A percentile compares a stretch with the other conserved stretches of the same genome.
Conservation (phyloP, 2,888 invertebrate genomes). For the Pristionchus mayeri region DNA sequence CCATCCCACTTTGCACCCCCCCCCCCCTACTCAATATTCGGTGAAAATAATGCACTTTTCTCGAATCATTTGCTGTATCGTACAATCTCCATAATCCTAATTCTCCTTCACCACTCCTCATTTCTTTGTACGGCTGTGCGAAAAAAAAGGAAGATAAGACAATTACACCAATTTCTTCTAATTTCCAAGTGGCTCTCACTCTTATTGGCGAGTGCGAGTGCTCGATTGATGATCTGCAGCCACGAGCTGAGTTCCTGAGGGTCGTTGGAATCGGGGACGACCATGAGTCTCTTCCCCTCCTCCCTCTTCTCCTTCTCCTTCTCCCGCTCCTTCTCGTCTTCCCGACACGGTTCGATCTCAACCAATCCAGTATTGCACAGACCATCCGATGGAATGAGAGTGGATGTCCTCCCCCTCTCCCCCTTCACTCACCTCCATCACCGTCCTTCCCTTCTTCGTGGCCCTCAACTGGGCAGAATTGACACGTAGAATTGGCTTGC, state of each 20-base stretch:
- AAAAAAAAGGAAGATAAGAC: no score
- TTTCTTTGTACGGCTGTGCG: no score
- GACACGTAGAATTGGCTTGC: constrained; percentile 54
- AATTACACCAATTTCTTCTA: no score
- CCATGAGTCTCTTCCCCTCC: constrained; percentile 50
- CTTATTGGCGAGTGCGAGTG: constrained; percentile 61
- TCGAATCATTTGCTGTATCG: no score
- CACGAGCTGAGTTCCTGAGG: constrained; percentile 57
- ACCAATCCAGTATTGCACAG: background rate
- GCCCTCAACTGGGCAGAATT: constrained; percentile 67
- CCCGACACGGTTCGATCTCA: constrained; percentile 53
- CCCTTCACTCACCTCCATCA: constrained; percentile 62
- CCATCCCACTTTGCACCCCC: no score
- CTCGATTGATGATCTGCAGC: constrained; percentile 60
- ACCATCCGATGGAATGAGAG: background rate
- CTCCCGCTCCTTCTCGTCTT: constrained; percentile 52
- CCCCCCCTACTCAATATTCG: no score
- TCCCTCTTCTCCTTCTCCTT: constrained; percentile 49
- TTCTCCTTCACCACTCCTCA: no score
- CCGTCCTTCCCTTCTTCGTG: constrained; percentile 71
- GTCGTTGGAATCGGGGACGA: constrained; percentile 55
- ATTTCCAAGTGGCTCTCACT: constrained; percentile 50
- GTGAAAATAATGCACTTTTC: no score
- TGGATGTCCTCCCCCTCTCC: background rate
- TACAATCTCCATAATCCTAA: no score